A percentile compares a stretch with the other conserved stretches of the same genome.
These are phyloP conservation scores for Saturnia japonica DNA, from an alignment of 2,888 invertebrate genomes.

Conservation along the genomic window DNA sequence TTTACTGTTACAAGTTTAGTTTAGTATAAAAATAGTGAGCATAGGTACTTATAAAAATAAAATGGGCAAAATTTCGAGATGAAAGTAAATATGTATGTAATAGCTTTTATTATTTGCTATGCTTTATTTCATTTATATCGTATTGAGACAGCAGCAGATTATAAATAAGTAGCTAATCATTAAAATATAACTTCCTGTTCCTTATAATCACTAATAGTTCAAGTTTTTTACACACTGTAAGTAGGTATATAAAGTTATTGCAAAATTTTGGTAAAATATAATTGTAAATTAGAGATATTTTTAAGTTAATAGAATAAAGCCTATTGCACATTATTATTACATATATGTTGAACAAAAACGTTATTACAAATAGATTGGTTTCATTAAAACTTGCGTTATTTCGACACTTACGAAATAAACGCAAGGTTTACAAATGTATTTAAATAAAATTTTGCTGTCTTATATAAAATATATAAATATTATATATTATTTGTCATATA, in stretches of 20 bases:
- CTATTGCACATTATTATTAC: background rate
- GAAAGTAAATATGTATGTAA: constrained; percentile 28
- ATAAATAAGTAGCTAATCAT: background rate
- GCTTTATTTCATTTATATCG: constrained; percentile 35
- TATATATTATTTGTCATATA: constrained; percentile 74
- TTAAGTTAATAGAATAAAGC: background rate
- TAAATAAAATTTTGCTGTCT: constrained; percentile 47
- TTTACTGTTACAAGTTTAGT: background rate
- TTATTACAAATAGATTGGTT: constrained; percentile 26
- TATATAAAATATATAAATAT: constrained; percentile 75
- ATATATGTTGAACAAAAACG: background rate
- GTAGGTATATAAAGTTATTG: background rate
- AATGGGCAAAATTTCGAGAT: constrained; percentile 30
- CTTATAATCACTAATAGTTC: background rate
- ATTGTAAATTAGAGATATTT: background rate
- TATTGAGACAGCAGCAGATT: constrained; percentile 7
- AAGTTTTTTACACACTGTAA: background rate
- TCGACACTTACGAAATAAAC: constrained; percentile 68
- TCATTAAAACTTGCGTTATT: constrained; percentile 64
- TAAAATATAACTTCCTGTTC: background rate
- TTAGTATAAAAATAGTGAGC: background rate
- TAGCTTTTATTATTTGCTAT: background rate
- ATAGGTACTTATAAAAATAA: background rate
- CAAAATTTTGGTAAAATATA: background rate
- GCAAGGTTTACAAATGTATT: constrained; percentile 46